These are phyloP conservation scores for Magallana gigas DNA, from an alignment of 1,140 invertebrate genomes.

Conservation along the genomic window DNA sequence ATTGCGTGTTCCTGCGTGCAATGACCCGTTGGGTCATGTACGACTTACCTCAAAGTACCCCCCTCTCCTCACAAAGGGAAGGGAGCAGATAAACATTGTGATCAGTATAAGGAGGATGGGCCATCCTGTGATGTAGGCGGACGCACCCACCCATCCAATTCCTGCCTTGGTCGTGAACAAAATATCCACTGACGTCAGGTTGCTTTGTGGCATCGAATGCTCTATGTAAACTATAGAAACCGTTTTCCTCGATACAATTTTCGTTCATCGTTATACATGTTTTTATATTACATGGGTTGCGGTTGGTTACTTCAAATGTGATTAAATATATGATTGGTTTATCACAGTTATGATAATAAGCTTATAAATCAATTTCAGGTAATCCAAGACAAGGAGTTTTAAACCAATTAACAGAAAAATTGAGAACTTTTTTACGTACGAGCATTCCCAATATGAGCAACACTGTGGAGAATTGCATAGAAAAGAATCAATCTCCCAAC, in stretches of 20 bases:
- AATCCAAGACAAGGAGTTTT: too few relatives aligned
- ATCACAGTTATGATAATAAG: too few relatives aligned
- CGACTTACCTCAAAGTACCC: conserved; percentile 58
- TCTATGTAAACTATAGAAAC: neutral
- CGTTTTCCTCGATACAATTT: too few relatives aligned
- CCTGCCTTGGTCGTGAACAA: conserved; percentile 88
- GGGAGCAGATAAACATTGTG: conserved; percentile 90
- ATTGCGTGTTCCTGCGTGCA: too few relatives aligned
- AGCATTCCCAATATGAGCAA: conserved; percentile 92
- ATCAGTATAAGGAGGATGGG: conserved; percentile 86
- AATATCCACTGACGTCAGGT: conserved; percentile 83
- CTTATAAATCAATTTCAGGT: too few relatives aligned
- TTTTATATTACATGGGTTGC: too few relatives aligned
- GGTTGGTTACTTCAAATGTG: too few relatives aligned
- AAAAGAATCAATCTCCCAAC: conserved; percentile 89
- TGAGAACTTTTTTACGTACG: conserved; percentile 80
- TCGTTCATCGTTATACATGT: too few relatives aligned
- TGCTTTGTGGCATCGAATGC: neutral
- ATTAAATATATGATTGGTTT: too few relatives aligned
- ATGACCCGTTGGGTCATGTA: too few relatives aligned
- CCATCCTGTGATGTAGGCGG: conserved; percentile 91
- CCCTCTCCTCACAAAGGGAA: conserved; percentile 56
- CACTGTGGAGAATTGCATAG: conserved; percentile 88
- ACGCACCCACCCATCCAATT: conserved; percentile 82
- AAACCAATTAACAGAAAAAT: too few relatives aligned